phyloP scores from a whole-genome alignment of 2,113 vertebrate genomes.

The Phaethon lepturus region DNA sequence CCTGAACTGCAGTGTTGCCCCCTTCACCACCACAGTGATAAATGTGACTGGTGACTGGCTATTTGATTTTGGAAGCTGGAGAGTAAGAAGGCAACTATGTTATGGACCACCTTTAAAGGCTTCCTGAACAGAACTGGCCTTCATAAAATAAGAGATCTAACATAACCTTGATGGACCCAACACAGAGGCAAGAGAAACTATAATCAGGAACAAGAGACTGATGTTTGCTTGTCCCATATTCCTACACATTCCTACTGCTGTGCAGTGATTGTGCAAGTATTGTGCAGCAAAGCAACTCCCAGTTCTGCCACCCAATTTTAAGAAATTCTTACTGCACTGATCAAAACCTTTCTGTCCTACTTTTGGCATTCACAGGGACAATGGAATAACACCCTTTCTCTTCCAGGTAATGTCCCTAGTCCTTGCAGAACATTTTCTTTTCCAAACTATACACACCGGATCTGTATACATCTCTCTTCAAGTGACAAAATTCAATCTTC shows the following conservation, averaged over 20 bases:
- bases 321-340: background rate
- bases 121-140: background rate
- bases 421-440: background rate
- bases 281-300: background rate
- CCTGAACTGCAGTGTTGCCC: slow-evolving; percentile 64
- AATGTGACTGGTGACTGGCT: background rate
- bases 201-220: background rate
- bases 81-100: background rate
- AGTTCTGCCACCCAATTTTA: background rate
- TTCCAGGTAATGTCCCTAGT: background rate
- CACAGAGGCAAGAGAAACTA: background rate
- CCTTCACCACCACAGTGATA: slow-evolving; percentile 63
- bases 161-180: background rate
- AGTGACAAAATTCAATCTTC: background rate
- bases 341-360: background rate
- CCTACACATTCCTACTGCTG: background rate
- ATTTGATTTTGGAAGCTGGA: slow-evolving; percentile 54
- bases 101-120: background rate
- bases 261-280: background rate
- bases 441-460: background rate
- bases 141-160: background rate
- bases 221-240: background rate
- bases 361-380: background rate
- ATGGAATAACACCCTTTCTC: background rate
- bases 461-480: background rate